Conservation (phyloP, 2,113 vertebrate species). For the Rhinoptilus africanus region DNA sequence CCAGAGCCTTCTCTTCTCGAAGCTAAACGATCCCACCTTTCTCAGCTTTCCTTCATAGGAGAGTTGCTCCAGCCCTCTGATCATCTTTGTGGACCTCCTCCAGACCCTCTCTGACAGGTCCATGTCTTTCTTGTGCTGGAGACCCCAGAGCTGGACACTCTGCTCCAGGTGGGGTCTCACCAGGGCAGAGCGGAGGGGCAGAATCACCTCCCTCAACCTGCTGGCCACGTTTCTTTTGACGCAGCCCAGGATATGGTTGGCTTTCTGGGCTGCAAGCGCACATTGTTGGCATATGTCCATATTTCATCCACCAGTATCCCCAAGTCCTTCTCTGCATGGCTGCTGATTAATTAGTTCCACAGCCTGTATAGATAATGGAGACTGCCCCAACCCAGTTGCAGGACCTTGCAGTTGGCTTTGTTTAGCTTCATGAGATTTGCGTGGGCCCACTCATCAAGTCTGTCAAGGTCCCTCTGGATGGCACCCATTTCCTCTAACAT, state of each 20-base stretch:
- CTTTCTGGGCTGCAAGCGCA: background rate
- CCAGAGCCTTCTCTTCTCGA: background rate
- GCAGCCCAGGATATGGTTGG: background rate
- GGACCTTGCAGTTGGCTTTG: background rate
- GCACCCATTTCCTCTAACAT: background rate
- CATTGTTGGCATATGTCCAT: background rate
- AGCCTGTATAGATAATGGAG: background rate
- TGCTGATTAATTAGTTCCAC: background rate
- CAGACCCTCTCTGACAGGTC: background rate
- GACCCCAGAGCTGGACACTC: background rate
- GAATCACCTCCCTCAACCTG: background rate
- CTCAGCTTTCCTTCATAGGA: background rate
- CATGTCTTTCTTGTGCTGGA: background rate
- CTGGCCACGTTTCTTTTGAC: accelerated
- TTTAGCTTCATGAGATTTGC: background rate
- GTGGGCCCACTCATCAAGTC: background rate
- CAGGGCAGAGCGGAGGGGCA: background rate
- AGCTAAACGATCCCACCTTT: too few species aligned
- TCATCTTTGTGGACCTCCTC: background rate
- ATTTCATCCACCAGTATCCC: background rate
- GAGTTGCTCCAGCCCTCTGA: background rate
- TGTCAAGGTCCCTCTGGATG: background rate
- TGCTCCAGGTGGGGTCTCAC: background rate
- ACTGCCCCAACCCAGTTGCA: background rate
- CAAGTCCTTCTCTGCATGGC: background rate